Evolutionary conservation across 2,888 invertebrate species (phyloP).

Genomic region (Drosophila quinaria): DNA sequence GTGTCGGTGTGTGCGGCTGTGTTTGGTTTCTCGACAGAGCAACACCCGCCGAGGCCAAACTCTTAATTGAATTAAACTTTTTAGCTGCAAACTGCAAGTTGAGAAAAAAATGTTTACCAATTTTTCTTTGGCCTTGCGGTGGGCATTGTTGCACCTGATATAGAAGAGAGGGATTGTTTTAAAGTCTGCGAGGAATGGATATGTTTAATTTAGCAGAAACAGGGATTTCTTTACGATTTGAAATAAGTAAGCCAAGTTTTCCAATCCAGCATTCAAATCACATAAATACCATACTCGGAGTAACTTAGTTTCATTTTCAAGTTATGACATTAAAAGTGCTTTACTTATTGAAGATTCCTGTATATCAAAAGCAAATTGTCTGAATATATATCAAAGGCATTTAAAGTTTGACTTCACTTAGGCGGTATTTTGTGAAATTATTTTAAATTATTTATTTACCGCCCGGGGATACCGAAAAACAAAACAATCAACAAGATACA

Average conservation of each 20-base stretch:
- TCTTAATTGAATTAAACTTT: conserved; percentile 75
- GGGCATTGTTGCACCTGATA: conserved; percentile 15
- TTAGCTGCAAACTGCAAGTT: conserved; percentile 49
- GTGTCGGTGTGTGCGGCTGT: conserved; percentile 16
- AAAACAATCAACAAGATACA: conserved; percentile 29
- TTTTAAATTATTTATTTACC: conserved; percentile 67
- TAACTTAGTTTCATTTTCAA: no score
- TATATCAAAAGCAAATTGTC: no score
- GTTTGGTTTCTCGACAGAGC: conserved; percentile 50
- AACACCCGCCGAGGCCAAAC: conserved; percentile 53
- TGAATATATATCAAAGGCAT: no score
- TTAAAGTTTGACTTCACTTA: conserved; percentile 17
- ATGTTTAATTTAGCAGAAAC: not conserved
- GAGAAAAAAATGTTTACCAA: conserved; percentile 31
- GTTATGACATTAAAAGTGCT: no score
- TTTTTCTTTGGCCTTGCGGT: conserved; percentile 31
- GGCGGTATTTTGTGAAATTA: conserved; percentile 71
- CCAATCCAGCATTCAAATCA: not conserved
- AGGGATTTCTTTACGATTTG: not conserved
- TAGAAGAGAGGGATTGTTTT: not conserved
- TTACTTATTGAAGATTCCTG: no score
- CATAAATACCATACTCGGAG: no score
- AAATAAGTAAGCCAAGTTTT: not conserved
- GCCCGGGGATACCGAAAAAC: conserved; percentile 33
- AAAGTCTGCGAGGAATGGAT: not conserved